Base-by-base conservation (phyloP, 2,888 invertebrate species). In the Hydriomena furcata region DNA sequence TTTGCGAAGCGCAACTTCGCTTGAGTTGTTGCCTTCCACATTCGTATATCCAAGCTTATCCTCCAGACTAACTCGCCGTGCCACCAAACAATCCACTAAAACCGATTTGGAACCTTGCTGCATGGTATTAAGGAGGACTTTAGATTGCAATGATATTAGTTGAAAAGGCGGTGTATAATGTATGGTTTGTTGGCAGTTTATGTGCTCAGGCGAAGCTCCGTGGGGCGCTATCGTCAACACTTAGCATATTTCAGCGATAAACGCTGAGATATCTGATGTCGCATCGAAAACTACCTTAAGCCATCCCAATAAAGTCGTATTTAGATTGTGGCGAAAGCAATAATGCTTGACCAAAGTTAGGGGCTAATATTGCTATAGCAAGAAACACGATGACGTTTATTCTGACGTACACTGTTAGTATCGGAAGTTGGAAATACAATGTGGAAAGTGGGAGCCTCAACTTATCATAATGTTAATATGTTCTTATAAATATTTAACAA, bases 201-300 rank as follows among this genome's bases (percentile, higher is more conserved):
- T 35, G 52, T 41, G 20, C 44, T 13, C 28, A 10, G 42, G 46
- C 47, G 38, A 45, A 32, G 45, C 47, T 52, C 45, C 52, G 49
- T 38, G 52, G 49, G 51, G 27, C 52, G 49, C 56, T 62, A 53
- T 58, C 61, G 55, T 38, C 55, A 28, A 47, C 61, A 60, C 57
- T 63, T 61, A 60, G 51, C 61, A 62, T 65, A 61, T 61, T 58
- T 59, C 60, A 52, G 44, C 58, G 53, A 60, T 61, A 62, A 60
- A 52, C 56, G 46, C 30, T 25, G 45, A 55, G 30, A 40, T 47
- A 41, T 41, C 32, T 11, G 24, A 43, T 38, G 17, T 12, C 30
- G 25, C 6, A 31, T 41, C 6, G 20, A 45, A 45, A 31, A 17
- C 30, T 8, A 35, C 50, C 44, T 44, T 44, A 28, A 7, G 2